phyloP scores from a whole-genome alignment of 2,888 invertebrate species.

The Caenorhabditis sulstoni region DNA sequence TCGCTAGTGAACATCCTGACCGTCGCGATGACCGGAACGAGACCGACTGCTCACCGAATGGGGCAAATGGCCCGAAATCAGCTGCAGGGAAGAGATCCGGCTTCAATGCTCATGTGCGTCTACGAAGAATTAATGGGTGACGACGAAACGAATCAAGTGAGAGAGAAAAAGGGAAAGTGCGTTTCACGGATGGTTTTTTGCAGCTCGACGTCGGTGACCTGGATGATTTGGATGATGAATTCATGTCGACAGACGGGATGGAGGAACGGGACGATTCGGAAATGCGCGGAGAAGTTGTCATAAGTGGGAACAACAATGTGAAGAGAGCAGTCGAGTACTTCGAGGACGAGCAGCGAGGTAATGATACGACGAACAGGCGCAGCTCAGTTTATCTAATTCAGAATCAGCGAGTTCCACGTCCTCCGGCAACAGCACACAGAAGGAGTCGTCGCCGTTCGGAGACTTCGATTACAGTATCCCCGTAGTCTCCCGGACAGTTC shows the following conservation, averaged over 20 bases:
- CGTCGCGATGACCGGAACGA: constrained; percentile 72
- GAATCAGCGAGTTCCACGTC: constrained; percentile 63
- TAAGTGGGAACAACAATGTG: constrained; percentile 55
- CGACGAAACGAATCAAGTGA: constrained; percentile 72
- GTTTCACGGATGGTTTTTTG: constrained; percentile 5
- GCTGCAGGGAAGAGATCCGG: constrained; percentile 67
- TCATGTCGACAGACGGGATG: constrained; percentile 37
- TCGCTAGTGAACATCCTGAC: constrained; percentile 79
- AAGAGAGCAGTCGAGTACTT: constrained; percentile 62
- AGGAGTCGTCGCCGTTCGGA: constrained; percentile 62
- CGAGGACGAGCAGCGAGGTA: constrained; percentile 52
- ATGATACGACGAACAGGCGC: background rate
- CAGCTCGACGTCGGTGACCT: constrained; percentile 67
- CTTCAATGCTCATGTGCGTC: constrained; percentile 68
- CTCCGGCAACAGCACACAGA: constrained; percentile 68
- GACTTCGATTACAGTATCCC: constrained; percentile 50
- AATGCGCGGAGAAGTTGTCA: constrained; percentile 39
- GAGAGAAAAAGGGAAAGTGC: too few relatives aligned
- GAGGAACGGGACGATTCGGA: constrained; percentile 23
- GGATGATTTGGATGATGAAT: constrained; percentile 52
- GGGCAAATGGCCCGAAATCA: constrained; percentile 76
- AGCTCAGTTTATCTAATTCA: background rate
- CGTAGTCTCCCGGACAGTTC: constrained; percentile 2
- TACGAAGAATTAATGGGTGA: constrained; percentile 80
- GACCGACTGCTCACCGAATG: constrained; percentile 76